Conservation (phyloP, 2,113 vertebrate species). For the Furnarius figulus region DNA sequence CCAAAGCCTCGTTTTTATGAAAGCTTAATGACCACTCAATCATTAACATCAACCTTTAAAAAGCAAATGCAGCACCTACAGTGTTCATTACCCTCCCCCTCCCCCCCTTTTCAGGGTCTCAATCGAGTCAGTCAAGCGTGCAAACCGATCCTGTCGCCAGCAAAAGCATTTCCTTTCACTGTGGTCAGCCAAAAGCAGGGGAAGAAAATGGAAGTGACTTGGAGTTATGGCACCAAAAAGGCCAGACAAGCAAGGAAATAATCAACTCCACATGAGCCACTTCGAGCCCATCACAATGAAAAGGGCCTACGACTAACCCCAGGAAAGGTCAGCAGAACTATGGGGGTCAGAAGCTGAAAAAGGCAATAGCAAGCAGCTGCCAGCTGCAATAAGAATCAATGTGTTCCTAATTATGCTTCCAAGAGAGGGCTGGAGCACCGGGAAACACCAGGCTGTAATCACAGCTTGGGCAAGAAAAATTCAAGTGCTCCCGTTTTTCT, state of each 20-base stretch:
- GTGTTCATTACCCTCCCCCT: slow-evolving; percentile 48
- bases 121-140: slow-evolving; percentile 62
- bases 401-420: slow-evolving; percentile 74
- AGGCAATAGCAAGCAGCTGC: slow-evolving; percentile 72
- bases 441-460: slow-evolving; percentile 6
- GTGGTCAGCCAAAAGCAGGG: slow-evolving; percentile 62
- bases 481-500: slow-evolving; percentile 39
- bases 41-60: slow-evolving; percentile 27
- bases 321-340: slow-evolving; percentile 81
- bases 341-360: slow-evolving; percentile 75
- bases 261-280: slow-evolving; percentile 91
- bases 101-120: slow-evolving; percentile 46
- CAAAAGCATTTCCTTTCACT: slow-evolving; percentile 76
- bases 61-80: slow-evolving; percentile 52
- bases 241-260: slow-evolving; percentile 90
- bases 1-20: background rate
- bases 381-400: slow-evolving; percentile 73
- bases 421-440: background rate
- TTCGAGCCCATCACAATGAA: slow-evolving; percentile 82
- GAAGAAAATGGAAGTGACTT: slow-evolving; percentile 78
- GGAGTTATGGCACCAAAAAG: slow-evolving; percentile 78
- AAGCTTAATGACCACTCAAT: slow-evolving; percentile 25
- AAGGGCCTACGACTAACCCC: slow-evolving; percentile 78
- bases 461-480: background rate
- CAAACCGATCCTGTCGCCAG: slow-evolving; percentile 67